These are phyloP conservation scores for Harmothoe impar DNA, from an alignment of 2,888 invertebrate species.

Conservation along the genomic window DNA sequence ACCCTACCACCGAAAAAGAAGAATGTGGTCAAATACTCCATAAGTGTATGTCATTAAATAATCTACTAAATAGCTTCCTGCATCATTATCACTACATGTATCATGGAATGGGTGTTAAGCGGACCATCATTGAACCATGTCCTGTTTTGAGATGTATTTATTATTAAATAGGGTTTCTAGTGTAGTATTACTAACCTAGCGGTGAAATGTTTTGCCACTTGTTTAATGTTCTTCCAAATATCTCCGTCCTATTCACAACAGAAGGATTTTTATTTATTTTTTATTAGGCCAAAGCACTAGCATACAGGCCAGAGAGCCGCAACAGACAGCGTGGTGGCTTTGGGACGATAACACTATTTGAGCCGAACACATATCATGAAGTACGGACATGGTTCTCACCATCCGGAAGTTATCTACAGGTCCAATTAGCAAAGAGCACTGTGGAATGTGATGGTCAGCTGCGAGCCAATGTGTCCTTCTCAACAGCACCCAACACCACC, in stretches of 20 bases:
- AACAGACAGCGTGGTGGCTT: neutral
- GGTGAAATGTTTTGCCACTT: no score
- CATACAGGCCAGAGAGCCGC: neutral
- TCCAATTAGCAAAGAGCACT: conserved; percentile 70
- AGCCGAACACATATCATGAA: conserved; percentile 33
- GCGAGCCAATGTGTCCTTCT: conserved; percentile 74
- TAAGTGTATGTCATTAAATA: conserved; percentile 45
- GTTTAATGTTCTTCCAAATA: no score
- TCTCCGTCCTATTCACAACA: no score
- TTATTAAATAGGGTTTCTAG: no score
- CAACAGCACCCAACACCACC: conserved; percentile 69
- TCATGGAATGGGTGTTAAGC: no score
- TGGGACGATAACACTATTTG: neutral
- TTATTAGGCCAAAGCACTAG: neutral
- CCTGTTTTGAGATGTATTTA: no score
- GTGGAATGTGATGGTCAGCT: conserved; percentile 72
- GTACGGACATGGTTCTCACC: conserved; percentile 76
- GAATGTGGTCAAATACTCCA: neutral
- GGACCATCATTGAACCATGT: no score
- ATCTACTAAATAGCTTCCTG: no score
- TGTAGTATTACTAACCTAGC: no score
- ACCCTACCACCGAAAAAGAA: conserved; percentile 61
- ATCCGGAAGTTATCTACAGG: conserved; percentile 76
- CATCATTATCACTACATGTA: no score
- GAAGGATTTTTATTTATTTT: neutral